Percentiles rank a stretch among this genome's conserved stretches.
Evolutionary conservation across 1,140 invertebrate genomes (phyloP).

Genomic region (Carposina sasakii): DNA sequence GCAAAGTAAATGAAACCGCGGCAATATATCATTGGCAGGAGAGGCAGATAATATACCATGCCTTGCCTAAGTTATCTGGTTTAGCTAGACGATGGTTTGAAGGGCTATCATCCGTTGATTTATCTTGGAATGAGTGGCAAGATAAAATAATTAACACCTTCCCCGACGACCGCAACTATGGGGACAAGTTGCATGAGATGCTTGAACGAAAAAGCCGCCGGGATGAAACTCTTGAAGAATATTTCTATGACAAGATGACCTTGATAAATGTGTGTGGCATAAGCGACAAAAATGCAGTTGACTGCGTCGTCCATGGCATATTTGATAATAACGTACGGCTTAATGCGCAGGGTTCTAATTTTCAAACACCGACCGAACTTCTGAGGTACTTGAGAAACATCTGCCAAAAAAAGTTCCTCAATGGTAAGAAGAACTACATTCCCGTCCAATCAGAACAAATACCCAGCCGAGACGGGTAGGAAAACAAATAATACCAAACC

Average conservation of each 20-base stretch:
- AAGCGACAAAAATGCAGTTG: conserved; percentile 1
- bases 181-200: conserved; percentile 4
- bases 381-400: conserved; percentile 8
- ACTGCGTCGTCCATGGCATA: conserved; percentile 11
- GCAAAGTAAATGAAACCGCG: conserved; percentile 8
- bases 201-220: conserved; percentile 3
- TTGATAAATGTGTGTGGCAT: conserved; percentile 5
- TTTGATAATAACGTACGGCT: conserved; percentile 6
- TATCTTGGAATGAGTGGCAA: conserved; percentile 7
- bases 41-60: conserved; percentile 6
- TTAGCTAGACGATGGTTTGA: conserved; percentile 4
- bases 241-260: conserved; percentile 9
- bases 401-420: background rate
- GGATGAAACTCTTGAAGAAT: conserved; percentile 8
- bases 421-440: background rate
- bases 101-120: conserved; percentile 1
- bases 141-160: conserved; percentile 5
- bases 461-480: background rate
- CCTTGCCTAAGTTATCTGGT: background rate
- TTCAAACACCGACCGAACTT: conserved; percentile 3
- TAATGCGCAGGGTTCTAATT: conserved; percentile 12
- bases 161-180: conserved; percentile 8
- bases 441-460: background rate
- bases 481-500: background rate
- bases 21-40: conserved; percentile 3